Evolutionary conservation across 2,888 invertebrate species (phyloP).

Genomic region (Callosobruchus maculatus): DNA sequence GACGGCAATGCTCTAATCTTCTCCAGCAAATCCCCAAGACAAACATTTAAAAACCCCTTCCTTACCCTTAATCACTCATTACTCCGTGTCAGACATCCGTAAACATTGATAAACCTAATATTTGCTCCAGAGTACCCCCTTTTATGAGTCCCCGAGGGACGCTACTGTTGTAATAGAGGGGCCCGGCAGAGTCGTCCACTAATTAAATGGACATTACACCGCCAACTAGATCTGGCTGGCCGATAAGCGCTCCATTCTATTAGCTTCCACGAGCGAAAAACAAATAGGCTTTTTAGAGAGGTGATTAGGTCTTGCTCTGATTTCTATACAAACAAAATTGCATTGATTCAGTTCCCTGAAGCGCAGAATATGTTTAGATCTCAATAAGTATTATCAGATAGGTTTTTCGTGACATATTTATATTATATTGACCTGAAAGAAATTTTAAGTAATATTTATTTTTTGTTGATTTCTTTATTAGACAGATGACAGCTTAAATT

Average conservation of each 20-base stretch:
- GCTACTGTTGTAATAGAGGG: not conserved
- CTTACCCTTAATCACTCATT: not conserved
- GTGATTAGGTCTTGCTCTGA: not conserved
- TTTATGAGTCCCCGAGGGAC: not conserved
- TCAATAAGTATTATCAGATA: not conserved
- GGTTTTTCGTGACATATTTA: too few relatives aligned
- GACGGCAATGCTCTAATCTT: not conserved
- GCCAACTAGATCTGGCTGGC: slow-evolving; percentile 14
- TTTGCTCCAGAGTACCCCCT: not conserved
- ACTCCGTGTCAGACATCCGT: not conserved
- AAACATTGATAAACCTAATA: not conserved
- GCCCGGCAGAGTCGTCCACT: slow-evolving; percentile 14
- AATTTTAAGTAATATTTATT: too few relatives aligned
- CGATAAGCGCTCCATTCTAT: slow-evolving; percentile 12
- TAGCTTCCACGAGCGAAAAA: not conserved
- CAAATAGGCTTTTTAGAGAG: not conserved
- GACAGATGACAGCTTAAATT: too few relatives aligned
- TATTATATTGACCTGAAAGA: too few relatives aligned
- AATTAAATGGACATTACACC: slow-evolving; percentile 34
- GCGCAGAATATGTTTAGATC: not conserved
- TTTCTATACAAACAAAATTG: not conserved
- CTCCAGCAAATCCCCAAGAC: not conserved
- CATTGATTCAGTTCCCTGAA: not conserved
- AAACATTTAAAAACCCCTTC: not conserved
- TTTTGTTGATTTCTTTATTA: too few relatives aligned